Conservation (phyloP, 2,797 vertebrate genomes). For the Balearica regulorum region DNA sequence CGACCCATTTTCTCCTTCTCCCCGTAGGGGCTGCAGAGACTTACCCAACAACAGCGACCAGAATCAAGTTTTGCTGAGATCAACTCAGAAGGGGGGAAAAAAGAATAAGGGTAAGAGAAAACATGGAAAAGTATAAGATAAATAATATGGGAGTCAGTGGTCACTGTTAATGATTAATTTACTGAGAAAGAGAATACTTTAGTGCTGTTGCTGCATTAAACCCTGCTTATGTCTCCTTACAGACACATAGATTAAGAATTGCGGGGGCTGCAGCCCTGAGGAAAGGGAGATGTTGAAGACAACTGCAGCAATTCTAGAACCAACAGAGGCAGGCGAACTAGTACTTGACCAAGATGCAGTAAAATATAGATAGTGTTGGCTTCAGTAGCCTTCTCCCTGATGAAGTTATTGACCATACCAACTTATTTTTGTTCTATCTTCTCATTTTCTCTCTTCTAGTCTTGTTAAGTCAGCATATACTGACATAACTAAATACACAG, state of each 20-base stretch:
- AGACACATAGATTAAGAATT: neutral
- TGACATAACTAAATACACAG: neutral
- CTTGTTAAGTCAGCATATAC: neutral
- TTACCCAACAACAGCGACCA: fast-evolving
- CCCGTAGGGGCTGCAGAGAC: neutral
- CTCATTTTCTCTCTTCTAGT: neutral
- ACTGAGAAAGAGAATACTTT: neutral
- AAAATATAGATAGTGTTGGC: neutral
- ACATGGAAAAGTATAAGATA: neutral
- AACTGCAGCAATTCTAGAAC: neutral
- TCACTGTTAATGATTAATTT: neutral
- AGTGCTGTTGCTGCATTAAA: neutral
- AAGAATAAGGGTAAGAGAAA: neutral
- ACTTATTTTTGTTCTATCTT: neutral
- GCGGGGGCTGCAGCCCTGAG: fast-evolving
- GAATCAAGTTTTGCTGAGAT: neutral
- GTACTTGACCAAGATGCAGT: neutral
- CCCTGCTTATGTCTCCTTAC: neutral
- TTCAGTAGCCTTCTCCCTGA: neutral
- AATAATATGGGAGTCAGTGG: neutral
- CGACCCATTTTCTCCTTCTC: neutral
- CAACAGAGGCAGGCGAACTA: neutral
- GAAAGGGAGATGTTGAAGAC: neutral
- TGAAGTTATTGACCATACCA: neutral
- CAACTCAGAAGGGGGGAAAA: neutral